Base-by-base conservation (phyloP, 1,140 invertebrate genomes). In the Brachionus calyciflorus region DNA sequence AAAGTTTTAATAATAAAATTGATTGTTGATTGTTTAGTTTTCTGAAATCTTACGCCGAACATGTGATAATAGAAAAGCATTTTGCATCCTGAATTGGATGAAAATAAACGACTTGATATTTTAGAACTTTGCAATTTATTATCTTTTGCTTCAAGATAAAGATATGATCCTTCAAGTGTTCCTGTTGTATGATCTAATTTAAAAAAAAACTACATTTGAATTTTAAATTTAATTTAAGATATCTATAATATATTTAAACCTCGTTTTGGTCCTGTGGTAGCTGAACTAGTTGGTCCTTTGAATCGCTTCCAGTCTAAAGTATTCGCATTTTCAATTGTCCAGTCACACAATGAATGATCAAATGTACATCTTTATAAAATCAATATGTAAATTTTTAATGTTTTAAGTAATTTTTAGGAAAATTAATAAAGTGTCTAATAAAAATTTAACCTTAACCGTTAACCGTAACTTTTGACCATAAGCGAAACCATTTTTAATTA, bases 321-420 rank as follows among this genome's bases (percentile, higher is more conserved):
- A 30, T 48, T 44, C n/a, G 26, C n/a, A n/a, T n/a, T n/a, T 57
- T 57, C 46, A 17, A 40, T 7, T 17, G 17, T 26, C 83, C 83
- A 84, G 24, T 80, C 82, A 80, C 83, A 81, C 4, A 51, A 75
- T 55, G 79, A 79, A 28, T 80, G 63, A 68, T 84, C 83, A 80
- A 84, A 84, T 3, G 44, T 73, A 41, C 69, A 73, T 49, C 46
- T 73, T 19, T 19, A 19, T 4, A 51, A 51, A 4, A 51, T 17
- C 7, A 21, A 17, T 37, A 37, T 37, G 3, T 37, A 37, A 37
- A n/a, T n/a, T n/a, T n/a, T n/a, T n/a, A n/a, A n/a, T n/a, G n/a
- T n/a, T n/a, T n/a, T n/a, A n/a, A n/a, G n/a, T n/a, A n/a, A n/a
- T n/a, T n/a, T n/a, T n/a, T n/a, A n/a, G n/a, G n/a, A n/a, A n/a